Evolutionary conservation across 2,888 invertebrate species (phyloP).

Genomic region (Taphrorychus bicolor): DNA sequence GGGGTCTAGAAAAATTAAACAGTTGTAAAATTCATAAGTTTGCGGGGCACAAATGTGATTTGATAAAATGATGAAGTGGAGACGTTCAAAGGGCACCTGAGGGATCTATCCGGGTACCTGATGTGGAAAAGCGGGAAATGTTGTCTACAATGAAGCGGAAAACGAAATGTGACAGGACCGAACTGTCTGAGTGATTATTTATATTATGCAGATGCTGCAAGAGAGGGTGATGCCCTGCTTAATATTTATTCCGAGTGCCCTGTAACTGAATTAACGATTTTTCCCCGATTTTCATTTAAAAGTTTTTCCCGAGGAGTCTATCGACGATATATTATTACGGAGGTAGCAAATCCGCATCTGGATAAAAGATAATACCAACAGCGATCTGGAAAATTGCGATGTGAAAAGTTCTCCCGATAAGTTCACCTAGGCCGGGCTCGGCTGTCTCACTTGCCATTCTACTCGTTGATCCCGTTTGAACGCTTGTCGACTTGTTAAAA

Average conservation of each 20-base stretch:
- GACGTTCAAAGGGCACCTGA: constrained; percentile 28
- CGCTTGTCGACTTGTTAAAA: constrained; percentile 57
- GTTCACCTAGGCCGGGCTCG: constrained; percentile 33
- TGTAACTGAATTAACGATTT: constrained; percentile 2
- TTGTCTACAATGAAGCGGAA: constrained; percentile 41
- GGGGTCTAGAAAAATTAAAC: constrained; percentile 48
- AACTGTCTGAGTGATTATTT: background rate
- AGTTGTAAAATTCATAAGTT: constrained; percentile 50
- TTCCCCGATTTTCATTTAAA: constrained; percentile 13
- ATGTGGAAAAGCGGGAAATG: constrained; percentile 42
- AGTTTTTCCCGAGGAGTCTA: constrained; percentile 10
- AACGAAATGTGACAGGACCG: constrained; percentile 34
- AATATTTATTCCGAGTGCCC: background rate
- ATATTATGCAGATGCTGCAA: too few relatives aligned
- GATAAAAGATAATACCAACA: constrained; percentile 46
- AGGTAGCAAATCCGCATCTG: constrained; percentile 31
- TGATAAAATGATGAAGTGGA: constrained; percentile 48
- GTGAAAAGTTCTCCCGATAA: constrained; percentile 47
- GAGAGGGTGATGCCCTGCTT: too few relatives aligned
- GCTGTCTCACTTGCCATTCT: constrained; percentile 52
- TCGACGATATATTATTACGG: constrained; percentile 15
- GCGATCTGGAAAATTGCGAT: constrained; percentile 51
- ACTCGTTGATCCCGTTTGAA: constrained; percentile 56
- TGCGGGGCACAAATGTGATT: constrained; percentile 51
- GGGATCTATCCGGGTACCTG: constrained; percentile 31